Conservation (phyloP, 1,140 invertebrate genomes). For the Camponotus floridanus region DNA sequence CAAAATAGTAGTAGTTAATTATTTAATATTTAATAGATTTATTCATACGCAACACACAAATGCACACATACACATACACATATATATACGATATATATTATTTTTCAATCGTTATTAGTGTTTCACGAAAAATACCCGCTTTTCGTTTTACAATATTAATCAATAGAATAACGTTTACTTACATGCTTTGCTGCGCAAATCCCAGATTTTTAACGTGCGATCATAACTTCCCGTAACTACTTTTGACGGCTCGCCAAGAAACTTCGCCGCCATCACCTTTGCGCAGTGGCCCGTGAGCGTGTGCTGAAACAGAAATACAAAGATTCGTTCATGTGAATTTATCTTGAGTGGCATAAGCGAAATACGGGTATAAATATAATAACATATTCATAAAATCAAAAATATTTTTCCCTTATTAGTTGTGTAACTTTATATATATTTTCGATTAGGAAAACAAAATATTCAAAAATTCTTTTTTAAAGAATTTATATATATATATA, state of each 20-base stretch:
- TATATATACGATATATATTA: no score
- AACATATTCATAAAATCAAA: neutral
- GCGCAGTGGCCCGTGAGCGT: slow-evolving; percentile 98
- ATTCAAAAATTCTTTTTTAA: neutral
- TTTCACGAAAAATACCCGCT: neutral
- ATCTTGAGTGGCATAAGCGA: neutral
- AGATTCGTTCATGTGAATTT: slow-evolving; percentile 29
- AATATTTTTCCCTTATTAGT: neutral
- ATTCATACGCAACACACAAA: no score
- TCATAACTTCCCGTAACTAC: slow-evolving; percentile 98
- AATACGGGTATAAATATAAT: neutral
- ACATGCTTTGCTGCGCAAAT: slow-evolving; percentile 97
- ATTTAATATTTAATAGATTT: slow-evolving; percentile 17
- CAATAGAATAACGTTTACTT: slow-evolving; percentile 86
- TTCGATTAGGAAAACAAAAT: neutral
- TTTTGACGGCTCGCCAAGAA: slow-evolving; percentile 95
- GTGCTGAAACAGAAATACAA: slow-evolving; percentile 91
- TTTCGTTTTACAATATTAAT: slow-evolving; percentile 19
- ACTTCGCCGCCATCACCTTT: slow-evolving; percentile 98
- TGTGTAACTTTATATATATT: neutral
- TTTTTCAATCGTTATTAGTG: neutral
- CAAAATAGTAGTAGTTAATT: neutral
- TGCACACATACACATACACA: no score
- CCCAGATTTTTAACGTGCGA: slow-evolving; percentile 98
- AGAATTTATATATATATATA: neutral